These are phyloP conservation scores for Pomatorhinus ruficollis DNA, from an alignment of 2,113 vertebrate species.

Conservation along the genomic window DNA sequence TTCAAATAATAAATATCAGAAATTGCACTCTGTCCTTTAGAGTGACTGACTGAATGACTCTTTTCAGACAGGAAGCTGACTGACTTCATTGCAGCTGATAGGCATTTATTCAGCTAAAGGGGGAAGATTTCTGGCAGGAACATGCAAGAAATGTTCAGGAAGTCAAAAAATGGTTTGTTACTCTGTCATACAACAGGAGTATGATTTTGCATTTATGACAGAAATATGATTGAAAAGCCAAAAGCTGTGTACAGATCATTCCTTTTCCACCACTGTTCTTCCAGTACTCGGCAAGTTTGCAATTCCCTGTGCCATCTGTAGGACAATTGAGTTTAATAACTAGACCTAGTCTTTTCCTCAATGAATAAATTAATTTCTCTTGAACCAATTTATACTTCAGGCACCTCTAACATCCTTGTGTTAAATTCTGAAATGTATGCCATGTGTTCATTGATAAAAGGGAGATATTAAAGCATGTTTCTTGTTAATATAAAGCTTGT, in stretches of 20 bases:
- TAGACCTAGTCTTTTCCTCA: background rate
- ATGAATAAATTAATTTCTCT: background rate
- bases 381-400: background rate
- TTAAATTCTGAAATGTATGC: background rate
- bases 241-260: background rate
- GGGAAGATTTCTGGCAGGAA: background rate
- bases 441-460: background rate
- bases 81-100: background rate
- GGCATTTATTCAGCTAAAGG: background rate
- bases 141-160: background rate
- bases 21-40: background rate
- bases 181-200: background rate
- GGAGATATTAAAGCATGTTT: background rate
- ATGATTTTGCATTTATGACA: background rate
- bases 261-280: background rate
- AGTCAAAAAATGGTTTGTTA: background rate
- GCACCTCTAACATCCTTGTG: background rate
- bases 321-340: background rate
- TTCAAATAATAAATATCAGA: background rate
- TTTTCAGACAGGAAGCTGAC: background rate
- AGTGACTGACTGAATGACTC: background rate
- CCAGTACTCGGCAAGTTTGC: background rate
- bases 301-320: background rate
- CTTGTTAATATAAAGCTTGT: background rate
- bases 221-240: background rate